These are phyloP conservation scores for Edolisoma coerulescens DNA, from an alignment of 2,113 vertebrate genomes.

Conservation along the genomic window DNA sequence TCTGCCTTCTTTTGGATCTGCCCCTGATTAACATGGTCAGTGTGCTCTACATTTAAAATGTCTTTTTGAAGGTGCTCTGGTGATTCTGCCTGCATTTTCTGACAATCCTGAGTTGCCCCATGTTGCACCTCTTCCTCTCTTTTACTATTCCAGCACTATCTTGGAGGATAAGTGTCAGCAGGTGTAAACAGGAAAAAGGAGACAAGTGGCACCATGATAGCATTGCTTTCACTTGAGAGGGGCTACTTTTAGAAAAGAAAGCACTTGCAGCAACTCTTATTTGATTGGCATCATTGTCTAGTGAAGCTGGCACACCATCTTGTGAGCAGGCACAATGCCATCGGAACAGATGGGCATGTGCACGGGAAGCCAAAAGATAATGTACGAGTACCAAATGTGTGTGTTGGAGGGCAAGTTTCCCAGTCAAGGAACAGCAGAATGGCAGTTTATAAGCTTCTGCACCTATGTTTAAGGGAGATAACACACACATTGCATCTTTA, in stretches of 20 bases:
- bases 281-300: conserved; percentile 66
- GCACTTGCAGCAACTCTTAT: conserved; percentile 18
- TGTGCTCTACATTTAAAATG: background rate
- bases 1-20: background rate
- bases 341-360: conserved; percentile 62
- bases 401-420: conserved; percentile 62
- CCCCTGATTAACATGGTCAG: background rate
- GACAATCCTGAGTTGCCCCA: background rate
- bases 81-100: background rate
- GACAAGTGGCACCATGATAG: conserved; percentile 33
- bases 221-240: conserved; percentile 33
- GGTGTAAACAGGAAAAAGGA: conserved; percentile 51
- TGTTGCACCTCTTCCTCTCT: background rate
- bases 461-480: conserved; percentile 45
- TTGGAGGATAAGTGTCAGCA: conserved; percentile 45
- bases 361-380: conserved; percentile 70
- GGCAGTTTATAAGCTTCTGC: conserved; percentile 30
- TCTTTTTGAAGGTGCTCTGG: background rate
- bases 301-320: conserved; percentile 62
- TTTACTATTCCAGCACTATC: background rate
- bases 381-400: conserved; percentile 69
- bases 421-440: conserved; percentile 45
- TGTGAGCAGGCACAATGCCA: conserved; percentile 65
- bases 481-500: background rate
- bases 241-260: conserved; percentile 38